phyloP scores from a whole-genome alignment of 1,140 invertebrate genomes.

The Goniozus legneri region DNA sequence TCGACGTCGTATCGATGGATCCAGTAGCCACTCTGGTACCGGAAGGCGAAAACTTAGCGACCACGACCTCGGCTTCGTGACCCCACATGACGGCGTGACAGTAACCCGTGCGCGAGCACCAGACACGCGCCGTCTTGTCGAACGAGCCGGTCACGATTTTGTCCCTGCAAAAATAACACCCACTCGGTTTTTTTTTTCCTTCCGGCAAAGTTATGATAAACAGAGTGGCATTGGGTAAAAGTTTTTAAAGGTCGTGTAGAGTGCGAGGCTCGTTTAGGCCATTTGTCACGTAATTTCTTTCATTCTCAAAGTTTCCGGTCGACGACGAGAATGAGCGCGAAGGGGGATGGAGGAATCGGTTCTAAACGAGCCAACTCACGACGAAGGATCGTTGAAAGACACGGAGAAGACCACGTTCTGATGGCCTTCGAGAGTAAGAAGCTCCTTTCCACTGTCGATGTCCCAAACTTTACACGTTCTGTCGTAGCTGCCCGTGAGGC shows the following conservation, averaged over 20 bases:
- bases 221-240: neutral
- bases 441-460: conserved; percentile 67
- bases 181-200: conserved; percentile 1
- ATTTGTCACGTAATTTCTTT: neutral
- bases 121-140: conserved; percentile 74
- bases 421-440: conserved; percentile 69
- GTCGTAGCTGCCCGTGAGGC: conserved; percentile 79
- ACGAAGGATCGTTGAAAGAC: conserved; percentile 71
- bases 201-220: neutral
- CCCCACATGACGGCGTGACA: conserved; percentile 69
- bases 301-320: conserved; percentile 8
- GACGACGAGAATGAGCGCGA: neutral
- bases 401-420: conserved; percentile 79
- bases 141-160: conserved; percentile 76
- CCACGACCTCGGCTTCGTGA: conserved; percentile 71
- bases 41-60: conserved; percentile 63
- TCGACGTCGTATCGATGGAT: conserved; percentile 73
- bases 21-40: conserved; percentile 65
- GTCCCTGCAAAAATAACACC: conserved; percentile 59
- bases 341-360: neutral
- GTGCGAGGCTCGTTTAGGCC: neutral
- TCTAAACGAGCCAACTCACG: conserved; percentile 57
- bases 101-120: conserved; percentile 65
- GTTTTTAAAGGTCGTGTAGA: neutral
- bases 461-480: conserved; percentile 82